Evolutionary conservation across 2,888 invertebrate genomes (phyloP).

Genomic region (Limnephilus rhombicus): DNA sequence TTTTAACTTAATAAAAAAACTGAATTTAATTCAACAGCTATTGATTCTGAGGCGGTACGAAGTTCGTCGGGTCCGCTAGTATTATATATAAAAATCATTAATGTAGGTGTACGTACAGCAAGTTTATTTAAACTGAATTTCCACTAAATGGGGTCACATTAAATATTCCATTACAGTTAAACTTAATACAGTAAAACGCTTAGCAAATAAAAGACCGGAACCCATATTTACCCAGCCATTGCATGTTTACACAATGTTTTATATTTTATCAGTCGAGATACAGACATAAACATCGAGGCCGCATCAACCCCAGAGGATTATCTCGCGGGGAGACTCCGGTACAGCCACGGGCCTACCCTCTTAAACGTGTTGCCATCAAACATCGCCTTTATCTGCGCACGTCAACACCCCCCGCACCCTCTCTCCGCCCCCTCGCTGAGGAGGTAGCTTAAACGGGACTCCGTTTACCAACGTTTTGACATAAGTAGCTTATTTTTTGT

Average conservation of each 20-base stretch:
- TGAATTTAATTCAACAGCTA: too few relatives aligned
- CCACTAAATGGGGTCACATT: background rate
- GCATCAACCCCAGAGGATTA: conserved; percentile 21
- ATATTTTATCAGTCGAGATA: background rate
- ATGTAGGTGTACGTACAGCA: too few relatives aligned
- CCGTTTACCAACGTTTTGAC: conserved; percentile 54
- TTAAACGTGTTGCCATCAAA: conserved; percentile 15
- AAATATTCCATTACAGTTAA: background rate
- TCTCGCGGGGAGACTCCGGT: background rate
- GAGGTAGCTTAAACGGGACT: conserved; percentile 12
- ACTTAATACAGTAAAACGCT: background rate
- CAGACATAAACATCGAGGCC: background rate
- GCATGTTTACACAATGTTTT: conserved; percentile 25
- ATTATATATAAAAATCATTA: too few relatives aligned
- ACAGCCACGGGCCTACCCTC: conserved; percentile 4
- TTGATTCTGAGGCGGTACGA: too few relatives aligned
- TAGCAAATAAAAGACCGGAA: background rate
- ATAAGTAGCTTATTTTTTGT: conserved; percentile 49
- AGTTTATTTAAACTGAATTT: background rate
- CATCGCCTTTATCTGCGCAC: conserved; percentile 3
- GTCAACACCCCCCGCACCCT: background rate
- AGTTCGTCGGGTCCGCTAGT: too few relatives aligned
- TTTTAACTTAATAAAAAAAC: too few relatives aligned
- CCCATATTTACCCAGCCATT: conserved; percentile 7
- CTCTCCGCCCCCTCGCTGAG: background rate